These are phyloP conservation scores for Ectropis crepuscularia DNA, from an alignment of 2,888 invertebrate genomes.

Conservation along the genomic window DNA sequence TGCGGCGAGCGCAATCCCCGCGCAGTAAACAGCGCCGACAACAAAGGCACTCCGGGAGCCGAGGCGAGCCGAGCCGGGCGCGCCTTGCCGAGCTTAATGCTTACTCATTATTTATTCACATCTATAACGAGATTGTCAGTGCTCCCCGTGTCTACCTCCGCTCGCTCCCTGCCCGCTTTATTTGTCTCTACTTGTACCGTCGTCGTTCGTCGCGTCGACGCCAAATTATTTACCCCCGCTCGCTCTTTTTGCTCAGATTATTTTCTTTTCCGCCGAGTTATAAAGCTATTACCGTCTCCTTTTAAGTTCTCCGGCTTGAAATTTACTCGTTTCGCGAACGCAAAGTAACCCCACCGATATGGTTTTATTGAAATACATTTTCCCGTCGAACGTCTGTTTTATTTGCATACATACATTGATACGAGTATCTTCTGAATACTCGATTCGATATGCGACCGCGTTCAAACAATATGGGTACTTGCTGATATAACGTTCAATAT, in stretches of 20 bases:
- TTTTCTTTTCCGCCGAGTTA: conserved; percentile 66
- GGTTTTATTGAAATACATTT: conserved; percentile 57
- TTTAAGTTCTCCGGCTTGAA: conserved; percentile 52
- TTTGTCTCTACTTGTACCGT: conserved; percentile 58
- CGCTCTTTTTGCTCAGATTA: conserved; percentile 67
- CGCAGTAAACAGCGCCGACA: conserved; percentile 76
- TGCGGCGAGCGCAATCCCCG: conserved; percentile 72
- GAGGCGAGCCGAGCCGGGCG: conserved; percentile 49
- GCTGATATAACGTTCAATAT: conserved; percentile 38
- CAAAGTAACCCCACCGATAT: conserved; percentile 40
- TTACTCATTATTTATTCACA: conserved; percentile 83
- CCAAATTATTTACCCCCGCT: conserved; percentile 61
- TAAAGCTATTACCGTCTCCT: conserved; percentile 67
- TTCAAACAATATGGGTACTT: conserved; percentile 40
- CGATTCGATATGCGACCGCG: conserved; percentile 44
- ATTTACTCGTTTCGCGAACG: conserved; percentile 44
- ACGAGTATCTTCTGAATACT: conserved; percentile 49
- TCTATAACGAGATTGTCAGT: conserved; percentile 82
- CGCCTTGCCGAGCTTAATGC: conserved; percentile 73
- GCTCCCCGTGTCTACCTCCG: conserved; percentile 65
- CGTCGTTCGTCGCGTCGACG: conserved; percentile 45
- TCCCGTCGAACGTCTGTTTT: conserved; percentile 53
- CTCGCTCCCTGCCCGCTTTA: conserved; percentile 59
- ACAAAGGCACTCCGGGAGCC: conserved; percentile 65
- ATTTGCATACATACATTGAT: conserved; percentile 54